A percentile compares a stretch with the other conserved stretches of the same genome.
Conservation (phyloP, 2,797 vertebrate genomes). For the Danio choprae region DNA sequence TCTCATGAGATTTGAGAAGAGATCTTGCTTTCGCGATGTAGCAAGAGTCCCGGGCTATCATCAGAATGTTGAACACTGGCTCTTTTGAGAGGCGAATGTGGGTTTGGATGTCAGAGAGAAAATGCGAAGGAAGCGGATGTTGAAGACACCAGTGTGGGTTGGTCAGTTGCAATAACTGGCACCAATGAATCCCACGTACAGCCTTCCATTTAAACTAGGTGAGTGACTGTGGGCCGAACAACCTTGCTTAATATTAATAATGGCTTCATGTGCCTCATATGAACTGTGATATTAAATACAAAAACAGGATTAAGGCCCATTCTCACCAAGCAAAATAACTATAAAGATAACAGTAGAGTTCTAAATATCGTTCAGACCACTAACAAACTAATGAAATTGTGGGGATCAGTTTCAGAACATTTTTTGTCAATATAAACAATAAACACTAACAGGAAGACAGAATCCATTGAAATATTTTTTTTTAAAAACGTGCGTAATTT, state of each 20-base stretch:
- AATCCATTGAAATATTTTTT: too few species aligned
- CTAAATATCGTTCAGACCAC: too few species aligned
- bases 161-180: slow-evolving; percentile 17
- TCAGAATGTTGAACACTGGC: slow-evolving; percentile 13
- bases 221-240: slow-evolving; percentile 54
- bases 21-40: slow-evolving; percentile 20
- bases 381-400: too few species aligned
- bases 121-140: slow-evolving; percentile 14
- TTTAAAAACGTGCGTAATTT: too few species aligned
- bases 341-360: too few species aligned
- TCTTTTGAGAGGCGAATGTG: slow-evolving; percentile 12
- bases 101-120: slow-evolving; percentile 40
- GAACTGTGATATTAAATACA: too few species aligned
- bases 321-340: too few species aligned
- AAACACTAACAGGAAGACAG: too few species aligned
- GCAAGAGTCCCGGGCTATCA: background rate
- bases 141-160: slow-evolving; percentile 3
- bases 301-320: too few species aligned
- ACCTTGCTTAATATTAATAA: slow-evolving; percentile 62
- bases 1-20: slow-evolving; percentile 47
- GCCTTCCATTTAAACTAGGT: slow-evolving; percentile 52
- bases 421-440: too few species aligned
- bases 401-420: too few species aligned
- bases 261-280: slow-evolving; percentile 62
- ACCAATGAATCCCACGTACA: slow-evolving; percentile 44